Evolutionary conservation across 2,888 invertebrate genomes (phyloP).

Genomic region (Coelogynopora nodosa): DNA sequence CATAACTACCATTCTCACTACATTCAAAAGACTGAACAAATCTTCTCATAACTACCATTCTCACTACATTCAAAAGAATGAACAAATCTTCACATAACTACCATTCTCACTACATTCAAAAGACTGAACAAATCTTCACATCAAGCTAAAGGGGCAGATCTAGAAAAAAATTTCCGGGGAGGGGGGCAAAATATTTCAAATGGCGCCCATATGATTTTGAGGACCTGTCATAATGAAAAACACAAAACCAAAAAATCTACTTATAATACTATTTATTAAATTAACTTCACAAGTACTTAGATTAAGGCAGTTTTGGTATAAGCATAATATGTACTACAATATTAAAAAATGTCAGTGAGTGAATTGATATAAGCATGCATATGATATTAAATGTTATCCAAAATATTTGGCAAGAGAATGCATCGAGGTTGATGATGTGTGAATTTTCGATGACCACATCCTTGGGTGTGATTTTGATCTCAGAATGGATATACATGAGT

Average conservation of each 20-base stretch:
- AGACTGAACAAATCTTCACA: too few relatives aligned
- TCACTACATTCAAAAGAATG: too few relatives aligned
- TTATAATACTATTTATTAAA: constrained; percentile 4
- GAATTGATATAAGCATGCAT: not conserved
- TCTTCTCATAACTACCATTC: too few relatives aligned
- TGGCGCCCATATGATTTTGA: not conserved
- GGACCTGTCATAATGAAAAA: not conserved
- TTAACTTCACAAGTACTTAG: not conserved
- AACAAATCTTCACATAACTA: too few relatives aligned
- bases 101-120: too few relatives aligned
- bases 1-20: too few relatives aligned
- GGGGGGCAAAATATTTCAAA: not conserved
- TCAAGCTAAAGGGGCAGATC: too few relatives aligned
- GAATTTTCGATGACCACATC: constrained; percentile 11
- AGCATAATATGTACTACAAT: constrained; percentile 23
- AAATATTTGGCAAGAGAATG: not conserved
- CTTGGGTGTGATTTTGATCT: not conserved
- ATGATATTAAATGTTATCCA: not conserved
- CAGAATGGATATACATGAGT: not conserved
- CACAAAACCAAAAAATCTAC: constrained; percentile 5
- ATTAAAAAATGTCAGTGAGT: constrained; percentile 31
- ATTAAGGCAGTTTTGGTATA: constrained; percentile 3
- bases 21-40: too few relatives aligned
- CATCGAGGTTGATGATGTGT: not conserved
- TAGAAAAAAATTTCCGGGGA: not conserved